Evolutionary conservation across 1,140 invertebrate species (phyloP).

Genomic region (Frieseomelitta varia): DNA sequence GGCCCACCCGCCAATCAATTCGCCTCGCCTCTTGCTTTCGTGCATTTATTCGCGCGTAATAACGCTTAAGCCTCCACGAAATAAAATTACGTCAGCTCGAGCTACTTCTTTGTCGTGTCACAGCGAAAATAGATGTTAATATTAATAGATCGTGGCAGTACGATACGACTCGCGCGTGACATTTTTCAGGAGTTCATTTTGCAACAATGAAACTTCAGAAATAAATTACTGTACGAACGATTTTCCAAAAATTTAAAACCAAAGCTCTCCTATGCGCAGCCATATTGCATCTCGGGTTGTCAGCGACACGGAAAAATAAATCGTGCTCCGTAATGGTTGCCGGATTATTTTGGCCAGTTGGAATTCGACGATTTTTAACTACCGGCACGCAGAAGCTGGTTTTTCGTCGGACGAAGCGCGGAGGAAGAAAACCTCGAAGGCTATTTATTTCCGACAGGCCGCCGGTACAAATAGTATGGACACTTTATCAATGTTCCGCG

Average conservation of each 20-base stretch:
- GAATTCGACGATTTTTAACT: constrained; percentile 60
- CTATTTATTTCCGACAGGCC: constrained; percentile 50
- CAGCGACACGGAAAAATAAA: not conserved
- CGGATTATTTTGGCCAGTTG: constrained; percentile 23
- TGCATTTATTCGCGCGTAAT: constrained; percentile 36
- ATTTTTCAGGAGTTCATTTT: not conserved
- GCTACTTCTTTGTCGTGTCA: not conserved
- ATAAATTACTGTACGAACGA: not conserved
- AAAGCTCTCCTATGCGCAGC: not conserved
- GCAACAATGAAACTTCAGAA: too few species aligned
- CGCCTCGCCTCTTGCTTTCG: constrained; percentile 39
- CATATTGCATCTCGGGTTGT: not conserved
- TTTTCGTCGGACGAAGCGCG: not conserved
- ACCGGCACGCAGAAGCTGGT: constrained; percentile 10
- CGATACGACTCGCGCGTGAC: not conserved
- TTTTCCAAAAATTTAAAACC: not conserved
- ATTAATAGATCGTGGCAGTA: not conserved
- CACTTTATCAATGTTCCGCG: constrained; percentile 53
- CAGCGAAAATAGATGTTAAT: not conserved
- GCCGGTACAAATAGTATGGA: constrained; percentile 35
- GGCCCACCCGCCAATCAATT: constrained; percentile 56
- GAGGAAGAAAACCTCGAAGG: constrained; percentile 44
- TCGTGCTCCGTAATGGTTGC: not conserved
- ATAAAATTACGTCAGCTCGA: constrained; percentile 1
- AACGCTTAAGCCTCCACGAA: constrained; percentile 1